phyloP scores from a whole-genome alignment of 2,113 vertebrate species.

The Sula dactylatra region DNA sequence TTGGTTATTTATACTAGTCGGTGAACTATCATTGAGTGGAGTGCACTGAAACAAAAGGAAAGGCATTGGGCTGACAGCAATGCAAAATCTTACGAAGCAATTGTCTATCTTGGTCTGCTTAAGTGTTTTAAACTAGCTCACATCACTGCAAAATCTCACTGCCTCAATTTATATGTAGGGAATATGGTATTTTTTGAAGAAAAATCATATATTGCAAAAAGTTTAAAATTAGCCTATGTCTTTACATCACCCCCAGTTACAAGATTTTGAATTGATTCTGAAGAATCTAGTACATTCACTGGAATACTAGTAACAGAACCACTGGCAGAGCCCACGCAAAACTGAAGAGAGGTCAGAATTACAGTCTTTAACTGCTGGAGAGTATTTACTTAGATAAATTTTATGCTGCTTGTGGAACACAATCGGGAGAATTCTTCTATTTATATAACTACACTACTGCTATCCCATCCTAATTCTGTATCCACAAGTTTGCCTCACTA shows the following conservation, averaged over 20 bases:
- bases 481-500: neutral
- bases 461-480: neutral
- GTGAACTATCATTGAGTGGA: neutral
- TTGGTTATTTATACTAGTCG: neutral
- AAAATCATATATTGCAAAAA: neutral
- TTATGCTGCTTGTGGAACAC: neutral
- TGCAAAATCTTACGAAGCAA: neutral
- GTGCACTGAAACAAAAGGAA: neutral
- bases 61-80: neutral
- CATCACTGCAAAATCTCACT: neutral
- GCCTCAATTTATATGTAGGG: neutral
- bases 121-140: neutral
- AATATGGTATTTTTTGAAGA: neutral
- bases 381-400: neutral
- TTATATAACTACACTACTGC: neutral
- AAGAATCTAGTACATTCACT: neutral
- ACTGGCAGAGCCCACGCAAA: neutral
- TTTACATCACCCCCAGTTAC: neutral
- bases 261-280: neutral
- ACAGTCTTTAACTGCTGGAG: neutral
- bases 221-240: neutral
- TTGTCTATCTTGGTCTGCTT: neutral
- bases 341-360: neutral
- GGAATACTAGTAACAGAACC: neutral
- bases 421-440: neutral